phyloP scores from a whole-genome alignment of 1,140 invertebrate genomes.

The Drosophila virilis region DNA sequence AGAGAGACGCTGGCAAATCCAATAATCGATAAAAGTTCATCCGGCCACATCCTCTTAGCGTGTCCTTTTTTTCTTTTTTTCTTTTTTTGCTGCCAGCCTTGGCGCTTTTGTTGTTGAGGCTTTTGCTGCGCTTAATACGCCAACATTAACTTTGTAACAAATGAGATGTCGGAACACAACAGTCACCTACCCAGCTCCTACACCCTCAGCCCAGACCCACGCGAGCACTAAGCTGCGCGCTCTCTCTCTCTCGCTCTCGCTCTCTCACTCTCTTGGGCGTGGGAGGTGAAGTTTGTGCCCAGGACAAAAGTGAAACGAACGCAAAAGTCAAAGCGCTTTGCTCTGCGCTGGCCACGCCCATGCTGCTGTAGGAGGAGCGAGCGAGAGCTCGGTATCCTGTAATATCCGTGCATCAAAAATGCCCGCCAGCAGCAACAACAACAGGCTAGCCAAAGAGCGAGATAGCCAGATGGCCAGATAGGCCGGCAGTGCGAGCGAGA shows the following conservation, averaged over 20 bases:
- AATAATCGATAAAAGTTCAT: conserved; percentile 75
- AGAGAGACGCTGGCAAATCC: conserved; percentile 46
- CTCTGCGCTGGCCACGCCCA: conserved; percentile 64
- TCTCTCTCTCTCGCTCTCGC: conserved; percentile 7
- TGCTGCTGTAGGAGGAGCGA: conserved; percentile 62
- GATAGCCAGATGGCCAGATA: conserved; percentile 5
- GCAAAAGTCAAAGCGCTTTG: conserved; percentile 82
- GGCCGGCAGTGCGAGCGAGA: conserved; percentile 46
- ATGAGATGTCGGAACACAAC: conserved; percentile 82
- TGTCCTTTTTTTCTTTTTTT: conserved; percentile 4
- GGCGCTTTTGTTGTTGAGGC: conserved; percentile 73
- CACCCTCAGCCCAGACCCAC: background rate
- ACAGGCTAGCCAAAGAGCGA: conserved; percentile 27
- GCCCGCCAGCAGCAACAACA: conserved; percentile 37
- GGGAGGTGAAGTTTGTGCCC: conserved; percentile 60
- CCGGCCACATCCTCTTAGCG: conserved; percentile 30
- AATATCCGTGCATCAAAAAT: conserved; percentile 72
- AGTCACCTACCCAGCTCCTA: conserved; percentile 66
- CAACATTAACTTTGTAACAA: conserved; percentile 83
- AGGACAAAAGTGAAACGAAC: conserved; percentile 77
- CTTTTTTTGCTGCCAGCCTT: conserved; percentile 11
- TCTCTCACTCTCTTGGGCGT: background rate
- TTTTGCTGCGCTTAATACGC: conserved; percentile 82
- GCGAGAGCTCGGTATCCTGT: conserved; percentile 69
- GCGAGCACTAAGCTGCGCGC: background rate